Percentiles rank a stretch among this genome's conserved stretches.
Evolutionary conservation across 2,797 vertebrate species (phyloP).

Genomic region (Podarcis lilfordi): DNA sequence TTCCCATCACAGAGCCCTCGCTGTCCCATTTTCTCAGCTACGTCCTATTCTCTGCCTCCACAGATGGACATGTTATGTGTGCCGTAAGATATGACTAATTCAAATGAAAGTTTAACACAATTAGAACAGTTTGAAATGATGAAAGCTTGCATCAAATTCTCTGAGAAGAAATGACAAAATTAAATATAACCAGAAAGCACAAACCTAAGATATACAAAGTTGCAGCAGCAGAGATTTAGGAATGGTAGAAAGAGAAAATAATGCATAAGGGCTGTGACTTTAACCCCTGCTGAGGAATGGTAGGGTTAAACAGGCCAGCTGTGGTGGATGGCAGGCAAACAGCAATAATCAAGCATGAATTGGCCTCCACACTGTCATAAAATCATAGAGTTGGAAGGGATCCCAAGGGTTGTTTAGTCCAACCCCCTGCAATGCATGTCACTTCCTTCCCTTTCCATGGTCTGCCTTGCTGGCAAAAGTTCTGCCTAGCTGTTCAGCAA

Average conservation of each 20-base stretch:
- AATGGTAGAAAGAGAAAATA: not conserved
- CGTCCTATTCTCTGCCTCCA: not conserved
- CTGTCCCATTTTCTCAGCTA: not conserved
- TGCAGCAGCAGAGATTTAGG: not conserved
- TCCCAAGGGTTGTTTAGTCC: no score
- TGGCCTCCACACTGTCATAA: no score
- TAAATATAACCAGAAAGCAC: not conserved
- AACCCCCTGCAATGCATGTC: no score
- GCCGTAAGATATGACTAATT: not conserved
- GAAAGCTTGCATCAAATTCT: not conserved
- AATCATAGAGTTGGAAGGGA: no score
- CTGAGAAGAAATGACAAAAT: not conserved
- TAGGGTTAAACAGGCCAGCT: no score
- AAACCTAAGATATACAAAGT: not conserved
- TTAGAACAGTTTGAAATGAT: not conserved
- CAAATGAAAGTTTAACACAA: not conserved
- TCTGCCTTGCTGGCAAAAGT: no score
- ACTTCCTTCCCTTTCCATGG: no score
- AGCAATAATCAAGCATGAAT: no score
- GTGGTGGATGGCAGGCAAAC: no score
- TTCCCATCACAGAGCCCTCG: not conserved
- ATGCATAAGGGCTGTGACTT: not conserved
- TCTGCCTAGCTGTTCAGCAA: no score
- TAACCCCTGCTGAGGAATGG: no score
- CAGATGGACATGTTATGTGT: not conserved